Conservation (phyloP, 2,888 invertebrate genomes). For the Venustoraphidia nigricollis region DNA sequence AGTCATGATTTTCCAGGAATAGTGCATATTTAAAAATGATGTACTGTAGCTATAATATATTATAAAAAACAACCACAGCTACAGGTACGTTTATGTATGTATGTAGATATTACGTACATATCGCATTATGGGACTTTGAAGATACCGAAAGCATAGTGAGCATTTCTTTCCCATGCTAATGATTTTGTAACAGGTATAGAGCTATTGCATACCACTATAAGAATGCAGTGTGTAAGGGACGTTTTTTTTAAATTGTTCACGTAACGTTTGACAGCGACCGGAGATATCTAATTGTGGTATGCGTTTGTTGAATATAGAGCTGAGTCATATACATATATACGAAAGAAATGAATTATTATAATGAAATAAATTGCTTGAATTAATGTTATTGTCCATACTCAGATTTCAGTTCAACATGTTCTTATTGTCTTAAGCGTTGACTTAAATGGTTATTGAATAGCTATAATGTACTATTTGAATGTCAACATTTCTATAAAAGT, state of each 20-base stretch:
- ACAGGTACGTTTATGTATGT: too few relatives aligned
- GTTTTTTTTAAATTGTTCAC: too few relatives aligned
- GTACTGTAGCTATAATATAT: too few relatives aligned
- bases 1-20: too few relatives aligned
- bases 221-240: too few relatives aligned
- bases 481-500: too few relatives aligned
- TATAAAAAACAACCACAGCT: too few relatives aligned
- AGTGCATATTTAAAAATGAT: too few relatives aligned
- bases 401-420: conserved; percentile 20
- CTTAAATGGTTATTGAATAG: too few relatives aligned
- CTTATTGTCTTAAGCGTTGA: neutral
- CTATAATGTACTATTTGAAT: too few relatives aligned
- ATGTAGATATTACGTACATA: neutral
- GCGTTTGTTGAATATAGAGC: conserved; percentile 13
- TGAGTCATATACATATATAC: conserved; percentile 22
- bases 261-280: neutral
- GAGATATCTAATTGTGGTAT: neutral
- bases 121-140: conserved; percentile 1
- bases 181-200: conserved; percentile 17
- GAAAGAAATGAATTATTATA: conserved; percentile 28
- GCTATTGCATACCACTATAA: neutral
- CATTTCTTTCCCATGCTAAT: conserved; percentile 23
- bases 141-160: neutral
- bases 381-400: conserved; percentile 26
- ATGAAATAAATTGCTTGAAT: conserved; percentile 30